A percentile compares a stretch with the other conserved stretches of the same genome.
These are phyloP conservation scores for Pyrocephalus nanus DNA, from an alignment of 2,797 vertebrate species.

Conservation along the genomic window DNA sequence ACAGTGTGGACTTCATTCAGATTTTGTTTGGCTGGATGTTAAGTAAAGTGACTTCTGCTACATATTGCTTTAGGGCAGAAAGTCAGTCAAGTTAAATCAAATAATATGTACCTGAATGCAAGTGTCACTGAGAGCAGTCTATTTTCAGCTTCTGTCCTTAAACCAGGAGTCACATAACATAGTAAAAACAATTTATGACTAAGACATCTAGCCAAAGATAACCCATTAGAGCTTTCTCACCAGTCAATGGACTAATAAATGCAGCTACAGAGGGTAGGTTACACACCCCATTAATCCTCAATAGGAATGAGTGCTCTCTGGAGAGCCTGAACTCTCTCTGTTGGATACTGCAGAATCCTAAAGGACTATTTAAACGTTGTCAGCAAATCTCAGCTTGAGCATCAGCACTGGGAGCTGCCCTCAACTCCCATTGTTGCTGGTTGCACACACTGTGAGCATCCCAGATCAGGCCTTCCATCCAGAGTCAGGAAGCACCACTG, in stretches of 20 bases:
- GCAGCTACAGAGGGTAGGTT: neutral
- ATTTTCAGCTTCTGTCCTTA: neutral
- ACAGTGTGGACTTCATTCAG: neutral
- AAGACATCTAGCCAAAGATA: neutral
- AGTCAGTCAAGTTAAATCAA: neutral
- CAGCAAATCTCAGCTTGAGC: neutral
- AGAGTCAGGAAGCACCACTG: neutral
- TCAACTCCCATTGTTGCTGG: fast-evolving
- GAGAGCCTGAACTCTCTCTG: neutral
- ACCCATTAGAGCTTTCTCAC: neutral
- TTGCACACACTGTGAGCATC: neutral
- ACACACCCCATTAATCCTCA: neutral
- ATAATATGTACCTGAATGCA: neutral
- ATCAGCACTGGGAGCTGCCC: neutral
- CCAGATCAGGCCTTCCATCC: neutral
- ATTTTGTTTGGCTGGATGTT: neutral
- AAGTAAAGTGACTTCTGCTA: neutral
- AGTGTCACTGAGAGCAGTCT: neutral
- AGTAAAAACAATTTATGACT: neutral
- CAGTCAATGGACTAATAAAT: neutral
- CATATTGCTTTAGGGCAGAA: neutral
- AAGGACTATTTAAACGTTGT: neutral
- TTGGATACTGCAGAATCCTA: neutral
- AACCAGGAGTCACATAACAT: neutral
- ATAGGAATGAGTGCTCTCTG: neutral